Evolutionary conservation across 2,797 vertebrate species (phyloP).

Genomic region (Scleropages formosus): DNA sequence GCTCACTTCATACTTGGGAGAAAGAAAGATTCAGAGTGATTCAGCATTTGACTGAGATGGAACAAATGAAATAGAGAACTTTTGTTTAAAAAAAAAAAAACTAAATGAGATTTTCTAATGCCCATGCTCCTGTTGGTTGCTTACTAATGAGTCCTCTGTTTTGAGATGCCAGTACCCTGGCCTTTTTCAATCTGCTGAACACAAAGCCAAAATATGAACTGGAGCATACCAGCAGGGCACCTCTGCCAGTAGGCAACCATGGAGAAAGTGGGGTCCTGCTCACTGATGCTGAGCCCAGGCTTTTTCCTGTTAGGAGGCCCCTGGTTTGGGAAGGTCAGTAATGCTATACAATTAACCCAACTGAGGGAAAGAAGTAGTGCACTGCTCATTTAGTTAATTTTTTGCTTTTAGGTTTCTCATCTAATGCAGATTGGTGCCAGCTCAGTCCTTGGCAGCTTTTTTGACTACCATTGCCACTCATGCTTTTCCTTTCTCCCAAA

Average conservation of each 20-base stretch:
- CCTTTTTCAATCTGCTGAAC: no score
- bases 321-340: background rate
- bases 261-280: background rate
- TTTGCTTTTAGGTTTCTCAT: no score
- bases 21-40: background rate
- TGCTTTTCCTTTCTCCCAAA: no score
- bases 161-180: background rate
- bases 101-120: background rate
- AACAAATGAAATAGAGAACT: background rate
- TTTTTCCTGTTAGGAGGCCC: no score
- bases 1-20: background rate
- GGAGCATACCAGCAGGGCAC: no score
- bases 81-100: background rate
- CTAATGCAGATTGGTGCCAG: no score
- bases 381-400: no score
- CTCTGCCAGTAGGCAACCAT: background rate
- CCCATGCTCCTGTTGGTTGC: background rate
- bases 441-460: no score
- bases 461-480: no score
- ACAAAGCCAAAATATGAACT: background rate
- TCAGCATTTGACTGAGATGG: conserved; percentile 6
- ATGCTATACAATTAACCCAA: background rate
- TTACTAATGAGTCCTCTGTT: background rate
- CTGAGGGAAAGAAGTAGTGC: background rate
- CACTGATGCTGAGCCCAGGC: background rate